Base-by-base conservation (phyloP, 35 echinoderm and acorn worm species). In the Holothuria glaberrima region DNA sequence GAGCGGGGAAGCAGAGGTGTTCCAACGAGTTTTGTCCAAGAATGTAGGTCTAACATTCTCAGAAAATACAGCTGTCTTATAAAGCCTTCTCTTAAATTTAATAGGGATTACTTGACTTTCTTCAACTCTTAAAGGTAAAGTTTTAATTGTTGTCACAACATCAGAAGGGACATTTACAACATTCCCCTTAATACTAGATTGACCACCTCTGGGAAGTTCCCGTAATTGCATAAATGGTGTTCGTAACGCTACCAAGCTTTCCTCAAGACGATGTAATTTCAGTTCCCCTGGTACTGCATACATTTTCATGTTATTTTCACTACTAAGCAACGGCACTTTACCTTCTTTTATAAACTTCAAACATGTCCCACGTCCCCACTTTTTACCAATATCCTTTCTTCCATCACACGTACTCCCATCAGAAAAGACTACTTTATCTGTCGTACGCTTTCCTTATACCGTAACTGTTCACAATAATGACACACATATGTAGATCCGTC, bases 1-100 rank as follows among this genome's bases (percentile, higher is more conserved):
- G n/a, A n/a, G n/a, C n/a, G n/a, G n/a, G n/a, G n/a, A n/a, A n/a
- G n/a, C n/a, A n/a, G n/a, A n/a, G n/a, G n/a, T n/a, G n/a, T n/a
- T n/a, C n/a, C n/a, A n/a, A n/a, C n/a, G n/a, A n/a, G n/a, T n/a
- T n/a, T n/a, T n/a, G n/a, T n/a, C n/a, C n/a, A n/a, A n/a, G n/a
- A n/a, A n/a, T n/a, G n/a, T n/a, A 27, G 89, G 89, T 21, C 89
- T 81, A 26, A 91, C 58, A 91, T 91, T 91, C 38, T 91, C 30
- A 50, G 27, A 63, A 14, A 68, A 74, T 26, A 80, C 30, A 32
- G 88, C 17, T 25, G 24, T 41, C 19, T 89, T 78, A 48, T 74
- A 89, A 21, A 82, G 57, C 69, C 83, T 91, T 68, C 89, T 81
- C 75, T 91, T 91, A 33, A 68, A 68, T 68, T 68, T 68, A 6